A percentile compares a stretch with the other conserved stretches of the same genome.
Conservation (phyloP, 2,888 invertebrate species). For the Copidosoma aretas region DNA sequence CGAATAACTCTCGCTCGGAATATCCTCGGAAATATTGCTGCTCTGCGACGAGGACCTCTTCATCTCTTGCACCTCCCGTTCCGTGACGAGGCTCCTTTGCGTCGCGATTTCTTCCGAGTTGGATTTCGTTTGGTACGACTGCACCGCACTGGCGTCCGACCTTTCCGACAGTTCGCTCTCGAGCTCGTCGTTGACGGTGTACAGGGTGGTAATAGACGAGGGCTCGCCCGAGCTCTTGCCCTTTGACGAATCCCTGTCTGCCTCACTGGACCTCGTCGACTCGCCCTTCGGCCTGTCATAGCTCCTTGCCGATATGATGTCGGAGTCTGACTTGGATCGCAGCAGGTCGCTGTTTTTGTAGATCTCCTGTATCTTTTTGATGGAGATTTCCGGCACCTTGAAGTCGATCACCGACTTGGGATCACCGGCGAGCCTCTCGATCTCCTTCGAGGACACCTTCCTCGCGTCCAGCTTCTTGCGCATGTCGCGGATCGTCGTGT, state of each 20-base stretch:
- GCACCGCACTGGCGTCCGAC: constrained; percentile 25
- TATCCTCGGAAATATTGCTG: constrained; percentile 45
- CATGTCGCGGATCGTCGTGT: constrained; percentile 60
- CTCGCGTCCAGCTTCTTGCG: constrained; percentile 57
- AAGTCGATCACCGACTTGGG: constrained; percentile 56
- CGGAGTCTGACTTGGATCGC: constrained; percentile 57
- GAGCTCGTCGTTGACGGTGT: constrained; percentile 26
- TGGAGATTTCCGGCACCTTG: constrained; percentile 59
- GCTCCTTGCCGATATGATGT: constrained; percentile 47
- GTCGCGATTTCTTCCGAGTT: constrained; percentile 42
- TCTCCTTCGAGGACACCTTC: constrained; percentile 51
- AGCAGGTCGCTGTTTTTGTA: constrained; percentile 56
- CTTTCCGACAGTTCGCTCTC: constrained; percentile 32
- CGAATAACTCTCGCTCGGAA: constrained; percentile 43
- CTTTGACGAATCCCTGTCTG: constrained; percentile 9
- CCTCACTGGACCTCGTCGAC: constrained; percentile 16
- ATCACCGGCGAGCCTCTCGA: constrained; percentile 57
- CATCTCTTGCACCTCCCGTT: constrained; percentile 32
- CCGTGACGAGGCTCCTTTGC: constrained; percentile 35
- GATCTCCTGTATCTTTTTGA: constrained; percentile 59
- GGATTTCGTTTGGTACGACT: constrained; percentile 38
- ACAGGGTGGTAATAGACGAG: constrained; percentile 14
- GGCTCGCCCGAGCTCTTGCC: constrained; percentile 9
- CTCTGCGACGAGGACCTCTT: constrained; percentile 41
- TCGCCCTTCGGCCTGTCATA: constrained; percentile 29